Conservation (phyloP, 2,797 vertebrate genomes). For the Arrhamphus sclerolepis region DNA sequence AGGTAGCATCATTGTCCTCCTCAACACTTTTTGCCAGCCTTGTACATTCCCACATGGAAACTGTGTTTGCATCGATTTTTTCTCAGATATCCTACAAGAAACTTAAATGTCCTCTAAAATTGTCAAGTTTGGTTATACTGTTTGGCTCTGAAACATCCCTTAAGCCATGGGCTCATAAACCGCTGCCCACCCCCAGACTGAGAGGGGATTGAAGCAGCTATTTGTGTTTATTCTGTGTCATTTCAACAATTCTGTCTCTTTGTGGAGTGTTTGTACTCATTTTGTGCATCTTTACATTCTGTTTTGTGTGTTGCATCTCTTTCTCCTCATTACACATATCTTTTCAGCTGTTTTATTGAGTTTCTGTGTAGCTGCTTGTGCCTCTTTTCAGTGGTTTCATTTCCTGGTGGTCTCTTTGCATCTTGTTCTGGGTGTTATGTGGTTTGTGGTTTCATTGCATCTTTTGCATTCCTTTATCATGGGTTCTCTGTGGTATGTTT, state of each 20-base stretch:
- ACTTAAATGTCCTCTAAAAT: constrained; percentile 43
- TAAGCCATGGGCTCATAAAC: no score
- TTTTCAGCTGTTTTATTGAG: background rate
- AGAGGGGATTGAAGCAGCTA: background rate
- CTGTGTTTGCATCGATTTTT: constrained; percentile 65
- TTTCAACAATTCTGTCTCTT: background rate
- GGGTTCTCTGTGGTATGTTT: background rate
- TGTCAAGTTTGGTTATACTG: constrained; percentile 2
- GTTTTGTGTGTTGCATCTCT: background rate
- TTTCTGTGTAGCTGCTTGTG: background rate
- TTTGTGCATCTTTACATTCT: constrained; percentile 9
- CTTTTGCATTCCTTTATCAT: background rate
- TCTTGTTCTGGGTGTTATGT: background rate
- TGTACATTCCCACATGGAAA: constrained; percentile 35
- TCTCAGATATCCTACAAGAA: constrained; percentile 33
- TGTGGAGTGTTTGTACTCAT: background rate
- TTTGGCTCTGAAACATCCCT: background rate
- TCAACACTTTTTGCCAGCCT: constrained; percentile 46
- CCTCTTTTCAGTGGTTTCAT: background rate
- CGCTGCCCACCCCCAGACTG: no score
- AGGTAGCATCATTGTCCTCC: constrained; percentile 37
- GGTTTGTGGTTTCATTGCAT: background rate
- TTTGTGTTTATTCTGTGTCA: background rate
- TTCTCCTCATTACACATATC: background rate
- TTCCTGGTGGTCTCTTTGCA: constrained; percentile 12